These are phyloP conservation scores for Aromia moschata DNA, from an alignment of 2,888 invertebrate genomes.

Conservation along the genomic window DNA sequence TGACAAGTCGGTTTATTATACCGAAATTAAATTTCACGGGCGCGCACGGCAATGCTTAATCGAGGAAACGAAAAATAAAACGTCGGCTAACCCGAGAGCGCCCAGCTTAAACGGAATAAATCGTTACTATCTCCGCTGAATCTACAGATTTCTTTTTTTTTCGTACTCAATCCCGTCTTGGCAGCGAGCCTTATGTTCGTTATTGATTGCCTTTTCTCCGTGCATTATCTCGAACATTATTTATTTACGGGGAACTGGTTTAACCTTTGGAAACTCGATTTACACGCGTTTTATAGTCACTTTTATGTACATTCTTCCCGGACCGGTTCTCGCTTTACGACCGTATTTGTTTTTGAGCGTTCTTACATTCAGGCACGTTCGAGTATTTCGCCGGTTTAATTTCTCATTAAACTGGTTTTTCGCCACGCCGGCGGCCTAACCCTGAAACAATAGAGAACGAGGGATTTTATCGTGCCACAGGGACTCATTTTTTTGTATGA, in stretches of 20 bases:
- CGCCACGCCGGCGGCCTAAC: neutral
- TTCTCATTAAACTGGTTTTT: conserved; percentile 19
- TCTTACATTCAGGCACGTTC: conserved; percentile 25
- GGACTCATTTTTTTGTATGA: too few relatives aligned
- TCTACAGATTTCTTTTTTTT: conserved; percentile 19
- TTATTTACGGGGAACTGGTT: conserved; percentile 30
- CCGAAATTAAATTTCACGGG: neutral
- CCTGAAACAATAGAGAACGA: conserved; percentile 13
- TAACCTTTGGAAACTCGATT: conserved; percentile 31
- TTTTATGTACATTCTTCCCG: conserved; percentile 28
- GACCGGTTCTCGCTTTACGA: conserved; percentile 27
- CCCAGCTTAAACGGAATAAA: conserved; percentile 14
- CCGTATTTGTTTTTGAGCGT: conserved; percentile 27
- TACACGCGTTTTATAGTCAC: conserved; percentile 29
- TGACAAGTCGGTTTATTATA: neutral
- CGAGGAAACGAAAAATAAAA: neutral
- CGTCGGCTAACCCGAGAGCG: neutral
- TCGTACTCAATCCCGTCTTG: conserved; percentile 3
- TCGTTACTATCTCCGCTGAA: conserved; percentile 20
- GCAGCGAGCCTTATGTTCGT: conserved; percentile 26
- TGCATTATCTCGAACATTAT: conserved; percentile 29
- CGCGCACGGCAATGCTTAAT: neutral
- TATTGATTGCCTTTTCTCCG: conserved; percentile 31
- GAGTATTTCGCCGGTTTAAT: conserved; percentile 23
- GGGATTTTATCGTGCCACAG: neutral